Evolutionary conservation across 2,797 vertebrate species (phyloP).

Genomic region (Erpetoichthys calabaricus): DNA sequence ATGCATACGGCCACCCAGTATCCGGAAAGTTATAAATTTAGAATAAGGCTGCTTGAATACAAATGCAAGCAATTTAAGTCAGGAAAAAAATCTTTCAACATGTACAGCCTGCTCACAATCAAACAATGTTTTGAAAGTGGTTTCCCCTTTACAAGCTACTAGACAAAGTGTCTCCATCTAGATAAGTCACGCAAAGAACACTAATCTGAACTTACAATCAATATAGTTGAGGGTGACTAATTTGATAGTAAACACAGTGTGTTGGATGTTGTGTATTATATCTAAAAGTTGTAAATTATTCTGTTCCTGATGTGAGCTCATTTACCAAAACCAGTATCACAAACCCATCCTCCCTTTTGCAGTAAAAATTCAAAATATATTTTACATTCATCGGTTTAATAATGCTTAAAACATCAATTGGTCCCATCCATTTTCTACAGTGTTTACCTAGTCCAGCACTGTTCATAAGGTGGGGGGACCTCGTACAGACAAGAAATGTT

Average conservation of each 20-base stretch:
- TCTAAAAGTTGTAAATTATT: slow-evolving; percentile 22
- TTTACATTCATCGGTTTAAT: too few relatives aligned
- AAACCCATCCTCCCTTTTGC: too few relatives aligned
- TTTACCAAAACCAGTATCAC: too few relatives aligned
- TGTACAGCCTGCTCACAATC: slow-evolving; percentile 7
- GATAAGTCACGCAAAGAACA: slow-evolving; percentile 32
- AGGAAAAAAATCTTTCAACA: slow-evolving; percentile 20
- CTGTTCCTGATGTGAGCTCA: too few relatives aligned
- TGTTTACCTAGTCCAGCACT: too few relatives aligned
- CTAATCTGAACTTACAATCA: slow-evolving; percentile 36
- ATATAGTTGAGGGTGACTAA: slow-evolving; percentile 27
- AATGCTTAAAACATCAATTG: too few relatives aligned
- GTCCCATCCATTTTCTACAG: too few relatives aligned
- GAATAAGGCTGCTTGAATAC: neutral
- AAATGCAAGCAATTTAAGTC: slow-evolving; percentile 26
- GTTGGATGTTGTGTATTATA: slow-evolving; percentile 36
- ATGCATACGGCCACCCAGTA: neutral
- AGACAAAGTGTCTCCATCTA: slow-evolving; percentile 31
- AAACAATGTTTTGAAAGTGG: slow-evolving; percentile 27
- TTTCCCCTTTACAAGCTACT: slow-evolving; percentile 19
- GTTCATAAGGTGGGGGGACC: too few relatives aligned
- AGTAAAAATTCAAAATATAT: too few relatives aligned
- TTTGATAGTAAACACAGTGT: slow-evolving; percentile 36
- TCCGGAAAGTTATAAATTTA: neutral
- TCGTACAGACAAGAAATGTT: too few relatives aligned